phyloP scores from a whole-genome alignment of 2,113 vertebrate species.

The Megaptera novaeangliae region DNA sequence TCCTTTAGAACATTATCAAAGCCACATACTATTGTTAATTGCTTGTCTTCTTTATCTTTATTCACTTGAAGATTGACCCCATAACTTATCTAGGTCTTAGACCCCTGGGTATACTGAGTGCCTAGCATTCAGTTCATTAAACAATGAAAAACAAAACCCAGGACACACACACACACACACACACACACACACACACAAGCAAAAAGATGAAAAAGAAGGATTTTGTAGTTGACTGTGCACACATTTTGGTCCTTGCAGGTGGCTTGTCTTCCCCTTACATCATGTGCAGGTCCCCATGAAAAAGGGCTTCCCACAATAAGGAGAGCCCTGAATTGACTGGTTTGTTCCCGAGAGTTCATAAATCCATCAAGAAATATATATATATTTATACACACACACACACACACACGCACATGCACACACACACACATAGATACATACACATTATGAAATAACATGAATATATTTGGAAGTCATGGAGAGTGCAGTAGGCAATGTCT shows the following conservation, averaged over 20 bases:
- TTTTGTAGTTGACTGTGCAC: background rate
- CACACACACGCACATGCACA: background rate
- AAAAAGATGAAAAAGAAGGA: background rate
- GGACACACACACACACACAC: background rate
- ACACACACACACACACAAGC: background rate
- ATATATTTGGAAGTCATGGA: background rate
- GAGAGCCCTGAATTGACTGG: background rate
- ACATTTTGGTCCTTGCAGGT: background rate
- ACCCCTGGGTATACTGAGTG: background rate
- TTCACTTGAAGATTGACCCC: background rate
- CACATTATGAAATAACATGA: background rate
- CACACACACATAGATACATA: background rate
- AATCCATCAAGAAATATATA: background rate
- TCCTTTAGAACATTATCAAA: background rate
- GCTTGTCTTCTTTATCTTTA: background rate
- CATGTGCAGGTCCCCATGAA: background rate
- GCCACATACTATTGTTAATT: background rate
- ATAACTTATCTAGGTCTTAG: background rate
- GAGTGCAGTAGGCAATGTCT: background rate
- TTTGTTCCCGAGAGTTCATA: background rate
- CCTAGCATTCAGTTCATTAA: background rate
- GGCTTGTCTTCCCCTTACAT: background rate
- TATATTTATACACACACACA: background rate
- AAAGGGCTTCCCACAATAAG: background rate
- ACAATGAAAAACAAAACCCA: background rate